These are phyloP conservation scores for Parus major DNA, from an alignment of 2,113 vertebrate species.

Conservation along the genomic window DNA sequence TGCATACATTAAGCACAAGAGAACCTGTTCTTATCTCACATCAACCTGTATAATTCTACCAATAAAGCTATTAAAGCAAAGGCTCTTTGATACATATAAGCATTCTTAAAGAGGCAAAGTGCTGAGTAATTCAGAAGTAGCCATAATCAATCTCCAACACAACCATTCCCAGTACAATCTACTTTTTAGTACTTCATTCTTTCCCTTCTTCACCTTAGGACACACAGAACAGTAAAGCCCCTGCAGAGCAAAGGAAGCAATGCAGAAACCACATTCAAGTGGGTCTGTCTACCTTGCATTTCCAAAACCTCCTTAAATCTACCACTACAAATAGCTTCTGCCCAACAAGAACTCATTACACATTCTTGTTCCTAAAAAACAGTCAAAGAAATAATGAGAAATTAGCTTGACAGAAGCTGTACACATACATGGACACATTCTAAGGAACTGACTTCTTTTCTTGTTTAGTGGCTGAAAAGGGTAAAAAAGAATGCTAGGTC, in stretches of 20 bases:
- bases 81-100: neutral
- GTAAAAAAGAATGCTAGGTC: neutral
- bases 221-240: neutral
- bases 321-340: neutral
- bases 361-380: neutral
- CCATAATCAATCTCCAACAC: neutral
- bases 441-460: neutral
- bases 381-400: neutral
- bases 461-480: neutral
- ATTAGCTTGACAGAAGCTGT: neutral
- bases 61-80: neutral
- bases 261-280: neutral
- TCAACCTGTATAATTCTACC: neutral
- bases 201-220: neutral
- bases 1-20: neutral
- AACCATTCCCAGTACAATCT: neutral
- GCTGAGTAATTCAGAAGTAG: neutral
- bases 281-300: neutral
- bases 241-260: neutral
- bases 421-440: rapidly evolving
- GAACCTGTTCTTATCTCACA: neutral
- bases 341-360: neutral
- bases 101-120: neutral
- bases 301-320: neutral
- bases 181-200: neutral